Base-by-base conservation (phyloP, 2,888 invertebrate species). In the Xanthorhoe spadicearia region DNA sequence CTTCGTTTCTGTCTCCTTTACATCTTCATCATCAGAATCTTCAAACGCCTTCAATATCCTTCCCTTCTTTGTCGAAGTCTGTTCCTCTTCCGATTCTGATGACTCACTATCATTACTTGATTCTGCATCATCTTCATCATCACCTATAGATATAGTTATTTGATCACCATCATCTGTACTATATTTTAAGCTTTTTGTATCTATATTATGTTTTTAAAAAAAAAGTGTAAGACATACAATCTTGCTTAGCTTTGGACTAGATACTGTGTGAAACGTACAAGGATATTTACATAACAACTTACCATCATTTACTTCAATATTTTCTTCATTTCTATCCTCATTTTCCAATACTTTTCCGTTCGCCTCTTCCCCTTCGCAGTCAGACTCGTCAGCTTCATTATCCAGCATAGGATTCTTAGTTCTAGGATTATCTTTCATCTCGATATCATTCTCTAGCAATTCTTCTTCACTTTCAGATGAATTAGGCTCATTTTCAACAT, bases 351-450 rank as follows among this genome's bases (percentile, higher is more conserved):
- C 72, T n/a, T 64, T 68, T 28, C 58, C 63, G 46, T 74, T 79
- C 18, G 77, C 74, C 15, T 73, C 70, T 56, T 82, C 77, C 35
- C 82, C 82, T 53, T 90, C 90, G 67, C 86, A 84, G 53, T 92
- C 90, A 6, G 93, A 89, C 74, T 91, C 93, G 70, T 93, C 93
- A 51, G 94, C 94, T 74, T 94, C 94, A 67, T 93, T 90, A 63
- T 90, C 89, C 62, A 93, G 71, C 82, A 92, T 85, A 28, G 87
- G 84, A 65, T 92, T 92, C 32, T 81, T 82, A 69, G 90, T 90
- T 61, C 84, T 86, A 9, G 88, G 86, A 59, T 91, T 91, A 61
- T 90, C 88, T 72, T 81, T 83, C n/a, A 86, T 80, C 46, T 83
- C 80, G 58, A 84, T 76, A 70, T 91, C 88, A 68, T 85, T 76